These are phyloP conservation scores for Galerucella calmariensis DNA, from an alignment of 2,888 invertebrate genomes.

Conservation along the genomic window DNA sequence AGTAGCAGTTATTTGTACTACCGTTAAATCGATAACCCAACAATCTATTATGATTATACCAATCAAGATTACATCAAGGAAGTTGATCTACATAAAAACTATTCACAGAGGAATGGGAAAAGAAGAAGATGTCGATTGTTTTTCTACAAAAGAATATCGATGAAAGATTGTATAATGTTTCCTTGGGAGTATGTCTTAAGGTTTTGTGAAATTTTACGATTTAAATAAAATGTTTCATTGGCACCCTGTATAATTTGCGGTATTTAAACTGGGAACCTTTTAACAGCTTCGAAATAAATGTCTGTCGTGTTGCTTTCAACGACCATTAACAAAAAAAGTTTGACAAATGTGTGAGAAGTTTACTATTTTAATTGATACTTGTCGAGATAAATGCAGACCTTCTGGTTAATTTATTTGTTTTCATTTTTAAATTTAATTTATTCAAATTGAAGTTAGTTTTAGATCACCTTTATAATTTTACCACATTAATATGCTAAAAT, in stretches of 20 bases:
- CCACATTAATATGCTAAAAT: no score
- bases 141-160: constrained; percentile 18
- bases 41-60: constrained; percentile 46
- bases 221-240: not conserved
- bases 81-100: constrained; percentile 39
- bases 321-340: constrained; percentile 8
- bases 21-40: constrained; percentile 43
- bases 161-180: constrained; percentile 19
- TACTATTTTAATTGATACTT: constrained; percentile 24
- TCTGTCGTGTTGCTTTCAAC: constrained; percentile 19
- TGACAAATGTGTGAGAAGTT: constrained; percentile 20
- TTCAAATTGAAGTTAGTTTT: not conserved
- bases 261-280: no score
- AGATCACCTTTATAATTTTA: no score
- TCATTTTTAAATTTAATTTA: not conserved
- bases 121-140: constrained; percentile 21
- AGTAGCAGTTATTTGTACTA: constrained; percentile 43
- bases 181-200: constrained; percentile 7
- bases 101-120: constrained; percentile 31
- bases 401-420: not conserved
- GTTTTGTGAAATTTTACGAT: not conserved
- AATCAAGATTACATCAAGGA: constrained; percentile 44
- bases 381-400: constrained; percentile 12
- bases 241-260: no score
- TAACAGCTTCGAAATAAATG: constrained; percentile 18